Percentiles rank a stretch among this genome's conserved stretches.
Evolutionary conservation across 2,888 invertebrate species (phyloP).

Genomic region (Himalopsyche japonica): DNA sequence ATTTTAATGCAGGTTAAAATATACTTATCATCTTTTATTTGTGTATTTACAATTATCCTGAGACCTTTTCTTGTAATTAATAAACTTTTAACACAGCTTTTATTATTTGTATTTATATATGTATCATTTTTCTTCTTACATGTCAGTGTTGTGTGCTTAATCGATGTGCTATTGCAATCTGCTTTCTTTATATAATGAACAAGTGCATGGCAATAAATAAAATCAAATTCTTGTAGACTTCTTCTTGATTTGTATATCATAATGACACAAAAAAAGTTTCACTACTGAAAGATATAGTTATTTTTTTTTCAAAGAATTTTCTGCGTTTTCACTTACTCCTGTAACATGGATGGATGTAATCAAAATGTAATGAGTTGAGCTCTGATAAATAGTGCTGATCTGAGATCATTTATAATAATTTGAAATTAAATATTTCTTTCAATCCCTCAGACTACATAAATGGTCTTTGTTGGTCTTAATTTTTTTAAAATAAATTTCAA

Average conservation of each 20-base stretch:
- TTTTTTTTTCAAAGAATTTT: no score
- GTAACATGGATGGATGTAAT: no score
- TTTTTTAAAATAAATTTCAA: neutral
- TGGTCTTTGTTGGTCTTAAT: no score
- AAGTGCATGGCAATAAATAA: conserved; percentile 27
- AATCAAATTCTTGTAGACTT: neutral
- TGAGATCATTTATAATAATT: no score
- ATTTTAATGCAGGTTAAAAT: neutral
- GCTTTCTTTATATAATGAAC: conserved; percentile 17
- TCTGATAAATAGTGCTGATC: no score
- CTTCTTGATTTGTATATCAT: neutral
- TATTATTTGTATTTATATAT: neutral
- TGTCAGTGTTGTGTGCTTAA: conserved; percentile 36
- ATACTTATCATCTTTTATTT: neutral
- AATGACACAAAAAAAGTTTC: no score
- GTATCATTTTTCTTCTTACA: neutral
- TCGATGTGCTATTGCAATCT: conserved; percentile 29
- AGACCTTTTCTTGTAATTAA: conserved; percentile 6
- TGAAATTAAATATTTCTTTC: no score
- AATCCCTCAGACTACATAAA: no score
- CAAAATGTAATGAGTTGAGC: no score
- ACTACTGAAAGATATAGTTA: no score
- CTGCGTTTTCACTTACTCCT: no score
- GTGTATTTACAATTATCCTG: neutral
- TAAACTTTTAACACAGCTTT: conserved; percentile 2